Conservation (phyloP, 2,888 invertebrate genomes). For the Lordiphosa fenestrarum region DNA sequence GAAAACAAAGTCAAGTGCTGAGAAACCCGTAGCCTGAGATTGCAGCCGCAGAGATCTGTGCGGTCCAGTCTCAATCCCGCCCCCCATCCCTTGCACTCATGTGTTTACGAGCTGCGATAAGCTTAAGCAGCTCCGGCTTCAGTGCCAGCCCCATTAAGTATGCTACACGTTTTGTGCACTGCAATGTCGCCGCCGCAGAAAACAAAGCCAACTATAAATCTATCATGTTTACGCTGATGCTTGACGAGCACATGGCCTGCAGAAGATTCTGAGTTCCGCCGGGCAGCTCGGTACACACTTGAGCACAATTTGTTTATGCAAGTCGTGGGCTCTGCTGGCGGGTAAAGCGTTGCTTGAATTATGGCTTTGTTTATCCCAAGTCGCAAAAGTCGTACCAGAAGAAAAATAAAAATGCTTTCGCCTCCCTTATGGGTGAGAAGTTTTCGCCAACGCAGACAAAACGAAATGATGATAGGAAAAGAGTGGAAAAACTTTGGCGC, state of each 20-base stretch:
- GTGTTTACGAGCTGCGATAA: constrained; percentile 66
- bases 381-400: constrained; percentile 53
- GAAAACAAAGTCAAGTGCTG: constrained; percentile 68
- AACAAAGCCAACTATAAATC: constrained; percentile 63
- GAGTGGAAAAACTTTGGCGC: constrained; percentile 40
- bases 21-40: constrained; percentile 41
- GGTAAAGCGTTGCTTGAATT: constrained; percentile 71
- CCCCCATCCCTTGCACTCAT: constrained; percentile 21
- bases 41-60: constrained; percentile 37
- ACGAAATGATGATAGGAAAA: constrained; percentile 5
- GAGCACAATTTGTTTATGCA: constrained; percentile 69
- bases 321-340: constrained; percentile 46
- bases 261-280: constrained; percentile 14
- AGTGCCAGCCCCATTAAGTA: constrained; percentile 47
- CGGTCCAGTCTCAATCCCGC: constrained; percentile 12
- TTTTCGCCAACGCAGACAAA: constrained; percentile 54
- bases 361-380: constrained; percentile 75
- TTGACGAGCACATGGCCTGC: constrained; percentile 52
- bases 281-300: constrained; percentile 36
- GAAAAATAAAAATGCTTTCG: constrained; percentile 22
- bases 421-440: constrained; percentile 22
- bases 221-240: constrained; percentile 65
- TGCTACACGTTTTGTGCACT: constrained; percentile 55
- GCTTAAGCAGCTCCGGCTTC: constrained; percentile 36
- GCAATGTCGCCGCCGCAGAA: constrained; percentile 54